Evolutionary conservation across 1,140 invertebrate species (phyloP), one percentile per base, ranked within the genome.

Genomic region (Drosophila eugracilis): DNA sequence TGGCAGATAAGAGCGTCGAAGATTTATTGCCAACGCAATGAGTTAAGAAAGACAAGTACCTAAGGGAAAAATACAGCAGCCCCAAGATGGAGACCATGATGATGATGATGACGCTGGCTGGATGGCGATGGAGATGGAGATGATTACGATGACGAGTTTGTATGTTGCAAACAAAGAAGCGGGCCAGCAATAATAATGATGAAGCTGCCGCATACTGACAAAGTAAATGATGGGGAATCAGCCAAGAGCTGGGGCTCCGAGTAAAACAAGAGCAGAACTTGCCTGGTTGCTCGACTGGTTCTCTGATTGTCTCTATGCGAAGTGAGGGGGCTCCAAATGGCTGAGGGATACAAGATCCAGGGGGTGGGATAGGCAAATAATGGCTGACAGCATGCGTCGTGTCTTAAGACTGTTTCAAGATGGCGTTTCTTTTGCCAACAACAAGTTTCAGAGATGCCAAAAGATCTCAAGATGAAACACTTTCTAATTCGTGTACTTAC

Each of bases 1-100:
- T 79, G 69, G 44, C 65, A 90, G 89, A 90, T 90, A 90, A 89
- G 75, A 90, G 67, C 60, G 55, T 47, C 78, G 73, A 78, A 90
- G 89, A 90, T 90, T 90, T 90, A 90, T 90, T 81, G 75, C 89
- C 80, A 86, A 89, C 80, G 84, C 89, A 90, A 90, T 90, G 89
- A 90, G 89, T 89, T 90, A 90, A 90, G 89, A 90, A 90, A 89
- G 89, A 90, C 89, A 90, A 90, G 83, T 89, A 85, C 89, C 79
- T 74, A 75, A 85, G 77, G 75, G 60, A 75, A 69, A 77, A 78
- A 59, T 50, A 72, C 32, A 78, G 45, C 55, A 75, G 50, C 71
- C 76, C 15, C 26, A 30, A 15, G 28, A 47, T 45, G 55, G 36
- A 24, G 26, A 44, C 30, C 26, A 21, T 48, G 42, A 47, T 28